Evolutionary conservation across 2,888 invertebrate species (phyloP).

Genomic region (Meiosimyza decipiens): DNA sequence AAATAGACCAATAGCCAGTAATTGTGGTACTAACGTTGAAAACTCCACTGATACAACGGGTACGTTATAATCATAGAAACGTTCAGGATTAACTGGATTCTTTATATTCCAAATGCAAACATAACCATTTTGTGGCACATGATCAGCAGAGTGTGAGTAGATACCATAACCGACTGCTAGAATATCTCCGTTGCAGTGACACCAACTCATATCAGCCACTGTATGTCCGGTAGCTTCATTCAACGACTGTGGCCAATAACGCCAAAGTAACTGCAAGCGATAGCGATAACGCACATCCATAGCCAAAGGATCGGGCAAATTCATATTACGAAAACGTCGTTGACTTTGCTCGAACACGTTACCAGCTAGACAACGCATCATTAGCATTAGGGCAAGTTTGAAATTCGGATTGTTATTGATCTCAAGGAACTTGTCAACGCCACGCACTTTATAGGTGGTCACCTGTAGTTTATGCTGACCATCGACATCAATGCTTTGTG

Average conservation of each 20-base stretch:
- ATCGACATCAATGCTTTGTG: conserved; percentile 58
- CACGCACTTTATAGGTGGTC: conserved; percentile 60
- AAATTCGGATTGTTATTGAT: conserved; percentile 66
- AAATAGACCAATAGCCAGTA: conserved; percentile 80
- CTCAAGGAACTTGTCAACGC: conserved; percentile 54
- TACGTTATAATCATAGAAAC: conserved; percentile 72
- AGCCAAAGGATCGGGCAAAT: conserved; percentile 72
- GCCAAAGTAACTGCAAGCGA: conserved; percentile 76
- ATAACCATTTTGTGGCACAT: conserved; percentile 70
- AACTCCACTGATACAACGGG: conserved; percentile 79
- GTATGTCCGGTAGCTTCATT: conserved; percentile 67
- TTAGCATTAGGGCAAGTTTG: conserved; percentile 73
- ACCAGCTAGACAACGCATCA: conserved; percentile 79
- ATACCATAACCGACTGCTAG: conserved; percentile 82
- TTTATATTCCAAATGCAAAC: conserved; percentile 84
- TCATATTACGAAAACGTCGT: conserved; percentile 76
- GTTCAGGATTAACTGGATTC: conserved; percentile 82
- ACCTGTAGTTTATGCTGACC: conserved; percentile 68
- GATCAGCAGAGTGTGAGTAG: conserved; percentile 68
- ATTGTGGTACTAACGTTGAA: conserved; percentile 75
- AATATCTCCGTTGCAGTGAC: conserved; percentile 75
- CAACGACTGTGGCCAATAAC: conserved; percentile 69
- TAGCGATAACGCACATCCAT: conserved; percentile 76
- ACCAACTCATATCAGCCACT: conserved; percentile 75
- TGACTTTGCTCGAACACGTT: conserved; percentile 76